phyloP scores from a whole-genome alignment of 2,113 vertebrate genomes.

The Mus spicilegus region DNA sequence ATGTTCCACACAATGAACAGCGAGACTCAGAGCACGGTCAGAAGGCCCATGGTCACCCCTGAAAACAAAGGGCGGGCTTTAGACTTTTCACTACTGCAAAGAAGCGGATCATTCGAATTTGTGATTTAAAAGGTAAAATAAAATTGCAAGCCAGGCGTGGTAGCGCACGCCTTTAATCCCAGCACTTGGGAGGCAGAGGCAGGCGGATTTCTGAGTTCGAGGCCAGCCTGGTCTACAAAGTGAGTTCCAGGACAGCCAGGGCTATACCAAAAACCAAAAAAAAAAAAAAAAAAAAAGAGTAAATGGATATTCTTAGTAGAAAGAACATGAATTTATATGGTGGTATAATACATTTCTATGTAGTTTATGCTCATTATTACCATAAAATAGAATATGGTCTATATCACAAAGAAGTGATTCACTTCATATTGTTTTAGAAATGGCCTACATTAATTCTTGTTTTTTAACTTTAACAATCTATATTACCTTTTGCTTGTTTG shows the following conservation, averaged over 20 bases:
- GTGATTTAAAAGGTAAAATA: conserved; percentile 14
- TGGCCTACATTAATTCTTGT: background rate
- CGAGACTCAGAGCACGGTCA: conserved; percentile 91
- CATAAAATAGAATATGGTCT: conserved; percentile 11
- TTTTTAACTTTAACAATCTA: background rate
- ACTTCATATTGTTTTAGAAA: background rate
- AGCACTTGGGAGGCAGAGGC: too few species aligned
- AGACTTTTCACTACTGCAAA: background rate
- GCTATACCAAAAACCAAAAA: too few species aligned
- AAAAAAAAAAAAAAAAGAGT: too few species aligned
- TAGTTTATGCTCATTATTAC: background rate
- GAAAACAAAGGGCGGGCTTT: conserved; percentile 4
- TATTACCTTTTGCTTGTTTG: background rate
- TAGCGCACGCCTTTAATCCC: too few species aligned
- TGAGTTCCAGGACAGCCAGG: too few species aligned
- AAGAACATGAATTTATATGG: background rate
- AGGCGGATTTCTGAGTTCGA: too few species aligned
- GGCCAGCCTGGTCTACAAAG: too few species aligned
- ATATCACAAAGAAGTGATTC: background rate
- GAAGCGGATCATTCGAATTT: background rate
- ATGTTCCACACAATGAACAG: conserved; percentile 91
- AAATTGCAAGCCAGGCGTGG: background rate
- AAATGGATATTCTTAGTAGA: background rate
- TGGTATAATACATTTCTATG: background rate
- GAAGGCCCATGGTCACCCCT: conserved; percentile 91